Evolutionary conservation across 2,888 invertebrate genomes (phyloP), one percentile per base, ranked within the genome.

Genomic region (Cephus nigrinus): DNA sequence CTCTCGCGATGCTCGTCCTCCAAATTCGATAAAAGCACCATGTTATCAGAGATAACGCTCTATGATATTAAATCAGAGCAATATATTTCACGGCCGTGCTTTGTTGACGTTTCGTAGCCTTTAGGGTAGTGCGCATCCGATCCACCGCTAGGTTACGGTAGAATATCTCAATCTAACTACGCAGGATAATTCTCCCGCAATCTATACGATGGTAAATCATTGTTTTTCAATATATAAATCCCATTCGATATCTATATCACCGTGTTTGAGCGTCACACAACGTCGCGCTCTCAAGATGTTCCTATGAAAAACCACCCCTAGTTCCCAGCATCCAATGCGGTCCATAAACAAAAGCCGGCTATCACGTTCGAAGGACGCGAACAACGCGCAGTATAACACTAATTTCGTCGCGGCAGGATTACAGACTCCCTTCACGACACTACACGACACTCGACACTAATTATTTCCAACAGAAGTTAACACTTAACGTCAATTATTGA

Each of bases 401-500:
- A 74, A 74, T 74, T 74, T 30, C 74, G 34, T 74, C 32, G 23
- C 30, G 33, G 12, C 35, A 36, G 35, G 74, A 5, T 33, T 35
- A 12, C 36, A 33, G 74, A 23, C 74, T 31, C 30, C 31, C 11
- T 31, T 75, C 75, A 31, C 55, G 11, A 68, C 32, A 75, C 34
- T 69, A 23, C 76, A 12, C 76, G 71, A 76, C 69, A 69, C 76
- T 75, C 68, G 68, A 36, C 30, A 68, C n/a, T 74, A 30, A 34
- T 34, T 30, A 34, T 23, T 34, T 35, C n/a, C 33, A 35, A 30
- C 30, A 30, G n/a, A 74, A 74, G 35, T 34, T 40, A 12, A 30
- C 68, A 68, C n/a, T 31, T 35, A 30, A 30, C 68, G 33, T 30
- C 30, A 75, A 12, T 69, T 74, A 75, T 76, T 81, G 72, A 81